phyloP scores from a whole-genome alignment of 2,888 invertebrate genomes.

The Adineta ricciae region DNA sequence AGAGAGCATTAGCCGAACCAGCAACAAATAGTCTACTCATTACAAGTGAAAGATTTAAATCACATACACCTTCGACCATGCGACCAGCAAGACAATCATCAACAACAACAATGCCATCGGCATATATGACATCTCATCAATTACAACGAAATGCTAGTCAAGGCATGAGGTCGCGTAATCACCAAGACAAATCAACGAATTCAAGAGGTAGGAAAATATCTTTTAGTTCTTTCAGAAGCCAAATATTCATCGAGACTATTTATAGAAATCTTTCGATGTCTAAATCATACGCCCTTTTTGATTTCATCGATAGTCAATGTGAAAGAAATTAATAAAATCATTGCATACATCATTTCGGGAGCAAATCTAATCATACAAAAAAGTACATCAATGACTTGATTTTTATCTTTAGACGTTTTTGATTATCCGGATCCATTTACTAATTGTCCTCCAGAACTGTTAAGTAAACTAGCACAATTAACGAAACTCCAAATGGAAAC shows the following conservation, averaged over 20 bases:
- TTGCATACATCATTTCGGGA: background rate
- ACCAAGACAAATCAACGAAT: background rate
- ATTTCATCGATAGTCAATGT: too few relatives aligned
- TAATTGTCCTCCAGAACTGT: background rate
- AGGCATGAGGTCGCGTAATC: background rate
- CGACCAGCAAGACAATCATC: background rate
- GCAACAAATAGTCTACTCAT: background rate
- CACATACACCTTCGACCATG: background rate
- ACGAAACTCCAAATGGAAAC: constrained; percentile 6
- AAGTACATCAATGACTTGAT: background rate
- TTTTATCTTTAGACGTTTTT: background rate
- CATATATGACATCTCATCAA: background rate
- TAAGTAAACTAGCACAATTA: background rate
- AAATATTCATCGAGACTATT: background rate
- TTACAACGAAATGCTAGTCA: background rate
- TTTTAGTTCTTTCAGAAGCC: background rate
- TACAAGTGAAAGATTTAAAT: background rate
- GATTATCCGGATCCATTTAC: constrained; percentile 15
- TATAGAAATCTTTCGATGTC: background rate
- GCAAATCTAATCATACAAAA: background rate
- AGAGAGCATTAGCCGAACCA: background rate
- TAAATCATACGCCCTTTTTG: background rate
- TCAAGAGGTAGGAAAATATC: background rate
- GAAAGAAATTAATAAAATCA: background rate
- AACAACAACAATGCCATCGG: background rate